Base-by-base conservation (phyloP, 2,888 invertebrate species). In the Onthophagus sagittarius region DNA sequence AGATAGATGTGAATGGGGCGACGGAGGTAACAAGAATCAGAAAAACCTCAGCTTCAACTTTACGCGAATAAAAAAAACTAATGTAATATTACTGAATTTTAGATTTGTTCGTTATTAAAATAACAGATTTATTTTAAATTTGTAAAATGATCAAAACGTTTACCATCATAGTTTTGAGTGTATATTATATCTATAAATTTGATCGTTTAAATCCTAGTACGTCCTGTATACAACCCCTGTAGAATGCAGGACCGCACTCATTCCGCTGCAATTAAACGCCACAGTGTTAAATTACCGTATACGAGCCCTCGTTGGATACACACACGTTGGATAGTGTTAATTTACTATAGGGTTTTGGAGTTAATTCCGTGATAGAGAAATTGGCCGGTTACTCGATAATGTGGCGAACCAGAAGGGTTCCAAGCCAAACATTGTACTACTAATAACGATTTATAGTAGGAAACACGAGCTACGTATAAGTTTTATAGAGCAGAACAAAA, bases 1-100 rank as follows among this genome's bases (percentile, higher is more conserved):
- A 78, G 78, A 79, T 78, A 77, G 77, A 79, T 78, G 73, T 76
- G 75, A 74, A 75, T 53, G 39, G 39, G 73, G 75, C 67, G 15
- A 15, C 31, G 31, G 23, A 67, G 73, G 71, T 31, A 67, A 31
- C 31, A 67, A 23, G 67, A 32, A 31, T 67, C 31, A 67, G 67
- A 23, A 32, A 67, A 64, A 64, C 15, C 23, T 64, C 15, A 15
- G 13, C 64, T 5, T 62, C 23, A 23, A 23, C 23, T 62, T 13
- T 15, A 64, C 9, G 5, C n/a, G 9, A 23, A 64, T 4, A 64
- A 13, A n/a, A 64, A 64, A 64, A 64, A 64, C 15, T 64, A 13
- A 64, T 64, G 23, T 23, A 23, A 23, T 23, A 23, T 23, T 23
- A 23, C 23, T 65, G 74, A 74, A 74, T 74, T 74, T 74, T 62